Conservation (phyloP, 1,140 invertebrate genomes). For the Colletes latitarsis region DNA sequence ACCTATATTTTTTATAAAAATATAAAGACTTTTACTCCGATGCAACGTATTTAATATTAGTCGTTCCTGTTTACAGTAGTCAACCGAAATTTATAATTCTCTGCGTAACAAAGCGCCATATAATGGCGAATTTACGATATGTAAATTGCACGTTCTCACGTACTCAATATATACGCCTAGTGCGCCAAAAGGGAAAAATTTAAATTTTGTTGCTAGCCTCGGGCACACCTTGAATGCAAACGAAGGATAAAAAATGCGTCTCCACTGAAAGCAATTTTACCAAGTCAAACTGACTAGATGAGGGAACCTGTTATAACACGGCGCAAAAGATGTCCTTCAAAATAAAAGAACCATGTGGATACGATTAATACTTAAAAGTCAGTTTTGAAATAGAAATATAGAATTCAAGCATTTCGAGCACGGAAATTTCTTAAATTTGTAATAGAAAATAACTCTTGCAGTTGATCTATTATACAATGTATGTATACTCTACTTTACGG, state of each 20-base stretch:
- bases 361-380: not conserved
- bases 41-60: too few relatives aligned
- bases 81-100: too few relatives aligned
- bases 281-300: conserved; percentile 45
- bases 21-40: too few relatives aligned
- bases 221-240: conserved; percentile 12
- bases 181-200: not conserved
- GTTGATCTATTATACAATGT: too few relatives aligned
- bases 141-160: not conserved
- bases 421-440: too few relatives aligned
- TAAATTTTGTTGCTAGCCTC: conserved; percentile 26
- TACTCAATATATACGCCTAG: not conserved
- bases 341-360: not conserved
- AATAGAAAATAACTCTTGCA: too few relatives aligned
- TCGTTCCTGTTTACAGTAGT: too few relatives aligned
- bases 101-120: too few relatives aligned
- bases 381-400: conserved; percentile 3
- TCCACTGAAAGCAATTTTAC: conserved; percentile 31
- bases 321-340: not conserved
- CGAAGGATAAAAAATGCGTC: conserved; percentile 33
- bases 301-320: conserved; percentile 1
- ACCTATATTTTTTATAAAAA: too few relatives aligned
- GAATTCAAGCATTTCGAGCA: too few relatives aligned
- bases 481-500: too few relatives aligned
- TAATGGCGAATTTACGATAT: not conserved